Evolutionary conservation across 2,113 vertebrate species (phyloP).

Genomic region (Oceanodroma tethys): DNA sequence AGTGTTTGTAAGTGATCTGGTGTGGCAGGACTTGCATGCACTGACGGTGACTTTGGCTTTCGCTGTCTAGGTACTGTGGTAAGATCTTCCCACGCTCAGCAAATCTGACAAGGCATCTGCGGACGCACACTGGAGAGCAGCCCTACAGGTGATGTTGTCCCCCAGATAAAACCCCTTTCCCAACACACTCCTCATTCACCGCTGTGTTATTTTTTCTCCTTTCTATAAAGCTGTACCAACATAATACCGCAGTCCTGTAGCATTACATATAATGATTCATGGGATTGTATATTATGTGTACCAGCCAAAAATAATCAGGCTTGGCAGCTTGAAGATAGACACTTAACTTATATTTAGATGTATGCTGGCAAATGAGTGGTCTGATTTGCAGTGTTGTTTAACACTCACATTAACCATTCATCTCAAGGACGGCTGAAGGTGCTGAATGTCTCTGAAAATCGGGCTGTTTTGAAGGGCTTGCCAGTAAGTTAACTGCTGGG

Average conservation of each 20-base stretch:
- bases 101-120: constrained; percentile 96
- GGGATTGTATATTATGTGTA: constrained; percentile 22
- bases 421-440: constrained; percentile 61
- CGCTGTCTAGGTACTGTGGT: constrained; percentile 88
- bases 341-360: constrained; percentile 59
- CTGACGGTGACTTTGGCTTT: neutral
- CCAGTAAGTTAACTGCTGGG: neutral
- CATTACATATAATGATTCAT: neutral
- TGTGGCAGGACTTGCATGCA: neutral
- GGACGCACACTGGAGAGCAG: constrained; percentile 97
- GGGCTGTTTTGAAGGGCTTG: constrained; percentile 26
- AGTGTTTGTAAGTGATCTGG: rapidly evolving
- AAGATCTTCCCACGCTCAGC: constrained; percentile 99
- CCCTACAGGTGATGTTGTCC: constrained; percentile 88
- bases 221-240: neutral
- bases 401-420: constrained; percentile 47
- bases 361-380: constrained; percentile 43
- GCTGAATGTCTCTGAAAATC: constrained; percentile 51
- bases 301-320: constrained; percentile 59
- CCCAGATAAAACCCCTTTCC: neutral
- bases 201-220: neutral
- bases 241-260: neutral
- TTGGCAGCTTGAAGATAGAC: constrained; percentile 53
- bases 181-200: neutral
- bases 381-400: constrained; percentile 34